phyloP scores from a whole-genome alignment of 1,140 invertebrate species.

The Myzus persicae region DNA sequence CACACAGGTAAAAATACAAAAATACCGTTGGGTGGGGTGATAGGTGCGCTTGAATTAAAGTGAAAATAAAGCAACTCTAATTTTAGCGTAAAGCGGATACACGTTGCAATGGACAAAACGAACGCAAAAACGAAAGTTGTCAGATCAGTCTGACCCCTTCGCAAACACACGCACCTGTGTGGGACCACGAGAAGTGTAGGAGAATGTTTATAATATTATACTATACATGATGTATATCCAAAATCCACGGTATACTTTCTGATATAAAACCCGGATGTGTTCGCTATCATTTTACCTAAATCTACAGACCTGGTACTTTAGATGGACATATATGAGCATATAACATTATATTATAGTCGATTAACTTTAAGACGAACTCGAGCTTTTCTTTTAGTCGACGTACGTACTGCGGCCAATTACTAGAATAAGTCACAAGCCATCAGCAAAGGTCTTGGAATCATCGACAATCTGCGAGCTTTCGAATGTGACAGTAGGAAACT shows the following conservation, averaged over 20 bases:
- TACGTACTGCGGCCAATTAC: background rate
- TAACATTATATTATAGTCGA: background rate
- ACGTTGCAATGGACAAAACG: background rate
- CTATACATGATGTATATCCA: background rate
- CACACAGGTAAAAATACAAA: background rate
- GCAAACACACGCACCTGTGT: background rate
- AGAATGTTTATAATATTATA: slow-evolving; percentile 8
- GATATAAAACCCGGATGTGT: slow-evolving; percentile 13
- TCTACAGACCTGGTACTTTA: background rate
- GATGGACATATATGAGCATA: too few relatives aligned
- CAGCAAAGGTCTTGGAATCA: background rate
- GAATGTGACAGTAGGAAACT: background rate
- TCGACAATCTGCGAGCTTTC: background rate
- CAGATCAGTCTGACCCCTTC: slow-evolving; percentile 5
- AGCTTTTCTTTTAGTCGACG: background rate
- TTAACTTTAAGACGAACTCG: background rate
- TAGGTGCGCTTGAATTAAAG: background rate
- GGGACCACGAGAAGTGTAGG: background rate
- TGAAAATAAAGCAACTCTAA: slow-evolving; percentile 27
- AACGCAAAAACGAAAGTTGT: slow-evolving; percentile 45
- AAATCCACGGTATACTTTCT: slow-evolving; percentile 23
- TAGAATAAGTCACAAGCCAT: background rate
- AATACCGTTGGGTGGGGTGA: background rate
- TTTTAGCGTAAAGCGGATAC: background rate
- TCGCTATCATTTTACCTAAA: background rate